Percentiles rank a stretch among this genome's conserved stretches.
These are phyloP conservation scores for Fundulus diaphanus DNA, from an alignment of 2,797 vertebrate genomes.

Conservation along the genomic window DNA sequence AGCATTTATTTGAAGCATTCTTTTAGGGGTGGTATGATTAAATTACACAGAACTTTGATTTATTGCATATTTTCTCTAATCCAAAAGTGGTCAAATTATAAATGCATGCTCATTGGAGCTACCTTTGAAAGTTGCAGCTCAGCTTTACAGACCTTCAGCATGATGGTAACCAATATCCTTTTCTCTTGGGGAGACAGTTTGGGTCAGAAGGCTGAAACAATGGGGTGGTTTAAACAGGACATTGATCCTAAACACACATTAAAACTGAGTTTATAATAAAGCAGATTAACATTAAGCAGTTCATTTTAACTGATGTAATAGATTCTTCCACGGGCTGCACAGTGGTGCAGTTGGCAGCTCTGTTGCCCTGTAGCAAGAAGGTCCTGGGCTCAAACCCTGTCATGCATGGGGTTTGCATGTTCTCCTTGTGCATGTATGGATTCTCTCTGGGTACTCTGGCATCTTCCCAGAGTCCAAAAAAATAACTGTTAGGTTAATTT, in stretches of 20 bases:
- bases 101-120: background rate
- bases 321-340: no score
- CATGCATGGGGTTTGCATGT: no score
- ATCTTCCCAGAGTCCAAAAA: no score
- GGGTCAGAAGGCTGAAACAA: background rate
- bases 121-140: background rate
- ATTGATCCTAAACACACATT: background rate
- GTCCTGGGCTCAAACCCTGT: no score
- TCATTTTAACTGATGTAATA: no score
- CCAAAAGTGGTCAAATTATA: background rate
- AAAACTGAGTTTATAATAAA: background rate
- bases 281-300: background rate
- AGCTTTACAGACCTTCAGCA: background rate
- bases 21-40: background rate
- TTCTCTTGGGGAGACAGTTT: background rate
- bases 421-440: no score
- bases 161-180: background rate
- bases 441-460: no score
- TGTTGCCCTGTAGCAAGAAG: no score
- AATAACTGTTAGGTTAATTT: no score
- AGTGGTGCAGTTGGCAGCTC: no score
- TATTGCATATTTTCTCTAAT: background rate
- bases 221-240: background rate
- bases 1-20: background rate
- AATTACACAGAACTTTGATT: no score